Percentiles rank a stretch among this genome's conserved stretches.
Evolutionary conservation across 64 coral and sea anemone genomes (phyloP).

Genomic region (Dendronephthya gigantea): DNA sequence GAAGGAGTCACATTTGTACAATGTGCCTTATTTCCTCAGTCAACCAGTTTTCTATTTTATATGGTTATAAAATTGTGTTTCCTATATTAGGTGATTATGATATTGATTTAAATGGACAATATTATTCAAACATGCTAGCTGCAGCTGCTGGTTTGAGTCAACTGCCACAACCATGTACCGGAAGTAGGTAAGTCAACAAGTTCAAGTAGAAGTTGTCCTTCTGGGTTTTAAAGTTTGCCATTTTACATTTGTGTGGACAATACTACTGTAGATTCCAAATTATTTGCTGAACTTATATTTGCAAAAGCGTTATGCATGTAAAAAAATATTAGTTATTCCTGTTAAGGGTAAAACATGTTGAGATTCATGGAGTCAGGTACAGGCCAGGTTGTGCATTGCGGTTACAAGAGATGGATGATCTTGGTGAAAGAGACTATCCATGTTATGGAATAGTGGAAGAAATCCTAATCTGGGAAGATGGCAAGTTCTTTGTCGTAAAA

Average conservation of each 20-base stretch:
- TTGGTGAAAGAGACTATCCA: constrained; percentile 11
- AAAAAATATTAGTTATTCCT: background rate
- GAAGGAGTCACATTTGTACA: too few relatives aligned
- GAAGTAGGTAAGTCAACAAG: constrained; percentile 25
- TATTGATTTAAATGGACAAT: constrained; percentile 4
- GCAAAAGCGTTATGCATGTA: too few relatives aligned
- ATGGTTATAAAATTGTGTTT: background rate
- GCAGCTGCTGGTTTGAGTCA: constrained; percentile 5
- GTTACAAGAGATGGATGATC: constrained; percentile 18
- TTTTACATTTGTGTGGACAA: too few relatives aligned
- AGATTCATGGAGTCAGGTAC: constrained; percentile 42
- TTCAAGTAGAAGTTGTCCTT: too few relatives aligned
- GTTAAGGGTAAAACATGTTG: constrained; percentile 27
- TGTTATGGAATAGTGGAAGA: background rate
- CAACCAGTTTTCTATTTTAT: too few relatives aligned
- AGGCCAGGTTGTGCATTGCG: constrained; percentile 28
- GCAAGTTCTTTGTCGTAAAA: constrained; percentile 24
- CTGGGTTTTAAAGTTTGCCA: too few relatives aligned
- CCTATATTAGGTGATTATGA: constrained; percentile 25
- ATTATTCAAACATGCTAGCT: background rate
- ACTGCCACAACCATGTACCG: constrained; percentile 6
- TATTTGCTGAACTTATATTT: too few relatives aligned
- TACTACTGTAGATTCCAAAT: too few relatives aligned
- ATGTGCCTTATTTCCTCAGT: too few relatives aligned
- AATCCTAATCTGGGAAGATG: constrained; percentile 10